Conservation (phyloP, 35 echinoderm and acorn worm species). For the Holothuria glaberrima region DNA sequence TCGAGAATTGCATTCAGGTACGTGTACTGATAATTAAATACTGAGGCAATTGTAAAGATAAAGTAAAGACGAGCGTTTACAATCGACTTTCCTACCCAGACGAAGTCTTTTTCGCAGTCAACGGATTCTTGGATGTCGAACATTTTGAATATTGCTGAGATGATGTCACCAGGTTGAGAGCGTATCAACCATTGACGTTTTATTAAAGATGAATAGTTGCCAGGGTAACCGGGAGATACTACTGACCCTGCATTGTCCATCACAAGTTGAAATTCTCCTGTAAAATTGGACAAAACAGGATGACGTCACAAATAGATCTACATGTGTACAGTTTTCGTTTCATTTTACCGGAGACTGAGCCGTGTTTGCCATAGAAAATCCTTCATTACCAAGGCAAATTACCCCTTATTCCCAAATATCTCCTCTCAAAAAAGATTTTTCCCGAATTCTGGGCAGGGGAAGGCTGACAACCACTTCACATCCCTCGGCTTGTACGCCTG, state of each 20-base stretch:
- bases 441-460: too few relatives aligned
- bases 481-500: too few relatives aligned
- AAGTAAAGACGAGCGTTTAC: too few relatives aligned
- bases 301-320: neutral
- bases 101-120: slow-evolving; percentile 12
- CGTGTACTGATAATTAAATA: too few relatives aligned
- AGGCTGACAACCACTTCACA: too few relatives aligned
- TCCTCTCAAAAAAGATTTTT: too few relatives aligned
- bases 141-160: slow-evolving; percentile 28
- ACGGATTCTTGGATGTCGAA: neutral
- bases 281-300: neutral
- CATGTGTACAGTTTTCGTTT: neutral
- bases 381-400: too few relatives aligned
- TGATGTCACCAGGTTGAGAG: slow-evolving; percentile 22
- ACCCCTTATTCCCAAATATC: too few relatives aligned
- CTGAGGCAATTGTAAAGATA: too few relatives aligned
- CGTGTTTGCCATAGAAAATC: too few relatives aligned
- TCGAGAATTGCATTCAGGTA: too few relatives aligned
- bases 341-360: neutral
- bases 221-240: neutral
- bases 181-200: slow-evolving; percentile 26
- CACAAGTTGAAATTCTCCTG: neutral
- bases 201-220: neutral
- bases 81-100: neutral
- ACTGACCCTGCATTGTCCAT: neutral